Evolutionary conservation across 2,797 vertebrate genomes (phyloP).

Genomic region (Anas capensis): DNA sequence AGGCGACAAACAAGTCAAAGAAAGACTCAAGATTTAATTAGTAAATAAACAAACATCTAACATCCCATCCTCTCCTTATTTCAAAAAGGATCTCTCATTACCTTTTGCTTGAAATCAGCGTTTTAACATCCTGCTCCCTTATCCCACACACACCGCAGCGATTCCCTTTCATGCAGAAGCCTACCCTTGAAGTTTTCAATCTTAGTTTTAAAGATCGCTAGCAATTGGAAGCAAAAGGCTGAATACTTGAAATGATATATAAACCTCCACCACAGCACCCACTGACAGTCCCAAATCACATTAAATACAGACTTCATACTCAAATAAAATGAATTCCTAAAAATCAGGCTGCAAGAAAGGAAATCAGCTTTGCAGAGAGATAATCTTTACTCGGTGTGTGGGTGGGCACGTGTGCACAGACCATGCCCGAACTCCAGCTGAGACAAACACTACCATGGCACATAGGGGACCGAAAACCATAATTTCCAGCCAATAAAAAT

Average conservation of each 20-base stretch:
- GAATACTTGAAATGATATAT: neutral
- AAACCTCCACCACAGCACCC: neutral
- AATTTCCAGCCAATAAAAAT: neutral
- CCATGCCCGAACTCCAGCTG: slow-evolving; percentile 20
- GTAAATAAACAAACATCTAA: neutral
- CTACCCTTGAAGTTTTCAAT: neutral
- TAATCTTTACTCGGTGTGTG: neutral
- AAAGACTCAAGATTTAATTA: neutral
- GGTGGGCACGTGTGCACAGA: slow-evolving; percentile 1
- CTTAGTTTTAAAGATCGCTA: neutral
- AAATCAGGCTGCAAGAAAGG: slow-evolving; percentile 26
- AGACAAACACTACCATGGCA: slow-evolving; percentile 3
- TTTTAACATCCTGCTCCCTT: no score
- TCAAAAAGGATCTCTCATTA: neutral
- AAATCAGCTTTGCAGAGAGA: slow-evolving; percentile 8
- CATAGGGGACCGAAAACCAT: neutral
- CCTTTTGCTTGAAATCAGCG: neutral
- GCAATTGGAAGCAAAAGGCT: neutral
- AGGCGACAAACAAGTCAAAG: neutral
- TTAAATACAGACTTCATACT: neutral
- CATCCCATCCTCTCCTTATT: neutral
- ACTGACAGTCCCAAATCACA: neutral
- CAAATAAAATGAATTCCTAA: slow-evolving; percentile 42
- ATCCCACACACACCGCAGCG: neutral
- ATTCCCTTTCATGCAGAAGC: neutral